These are phyloP conservation scores for Micronycteris hirsuta DNA, from an alignment of 2,113 vertebrate species.

Conservation along the genomic window DNA sequence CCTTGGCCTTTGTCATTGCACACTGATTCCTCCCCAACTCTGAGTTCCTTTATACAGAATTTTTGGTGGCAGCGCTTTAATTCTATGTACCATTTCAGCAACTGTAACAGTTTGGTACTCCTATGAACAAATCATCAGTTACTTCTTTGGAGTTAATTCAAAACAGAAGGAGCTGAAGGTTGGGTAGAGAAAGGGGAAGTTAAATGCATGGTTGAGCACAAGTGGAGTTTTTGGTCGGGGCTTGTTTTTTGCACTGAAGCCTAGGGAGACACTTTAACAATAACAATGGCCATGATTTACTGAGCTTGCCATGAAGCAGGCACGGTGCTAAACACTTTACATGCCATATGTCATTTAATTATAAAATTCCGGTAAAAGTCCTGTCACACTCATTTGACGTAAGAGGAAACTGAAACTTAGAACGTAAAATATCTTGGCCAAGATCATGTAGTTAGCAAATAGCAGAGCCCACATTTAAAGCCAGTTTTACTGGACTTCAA, in stretches of 20 bases:
- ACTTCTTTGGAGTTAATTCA: constrained; percentile 59
- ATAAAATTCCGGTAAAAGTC: not conserved
- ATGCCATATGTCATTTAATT: not conserved
- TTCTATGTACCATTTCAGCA: not conserved
- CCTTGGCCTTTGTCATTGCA: not conserved
- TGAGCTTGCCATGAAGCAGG: not conserved
- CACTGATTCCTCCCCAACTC: not conserved
- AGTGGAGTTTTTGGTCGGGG: not conserved
- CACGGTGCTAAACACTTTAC: not conserved
- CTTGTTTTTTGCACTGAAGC: not conserved
- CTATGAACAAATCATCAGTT: constrained; percentile 1
- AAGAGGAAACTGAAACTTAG: not conserved
- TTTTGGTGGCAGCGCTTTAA: not conserved
- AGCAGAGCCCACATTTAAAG: constrained; percentile 4
- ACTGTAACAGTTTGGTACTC: constrained; percentile 14
- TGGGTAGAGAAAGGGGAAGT: constrained; percentile 3
- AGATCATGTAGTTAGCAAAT: not conserved
- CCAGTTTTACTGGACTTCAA: not conserved
- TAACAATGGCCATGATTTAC: not conserved
- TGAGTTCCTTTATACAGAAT: not conserved
- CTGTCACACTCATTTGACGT: not conserved
- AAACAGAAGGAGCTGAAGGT: constrained; percentile 36
- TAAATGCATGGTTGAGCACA: not conserved
- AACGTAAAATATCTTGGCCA: not conserved
- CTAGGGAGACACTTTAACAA: not conserved